phyloP scores from a whole-genome alignment of 1,140 invertebrate genomes.

The Tenebrio molitor region DNA sequence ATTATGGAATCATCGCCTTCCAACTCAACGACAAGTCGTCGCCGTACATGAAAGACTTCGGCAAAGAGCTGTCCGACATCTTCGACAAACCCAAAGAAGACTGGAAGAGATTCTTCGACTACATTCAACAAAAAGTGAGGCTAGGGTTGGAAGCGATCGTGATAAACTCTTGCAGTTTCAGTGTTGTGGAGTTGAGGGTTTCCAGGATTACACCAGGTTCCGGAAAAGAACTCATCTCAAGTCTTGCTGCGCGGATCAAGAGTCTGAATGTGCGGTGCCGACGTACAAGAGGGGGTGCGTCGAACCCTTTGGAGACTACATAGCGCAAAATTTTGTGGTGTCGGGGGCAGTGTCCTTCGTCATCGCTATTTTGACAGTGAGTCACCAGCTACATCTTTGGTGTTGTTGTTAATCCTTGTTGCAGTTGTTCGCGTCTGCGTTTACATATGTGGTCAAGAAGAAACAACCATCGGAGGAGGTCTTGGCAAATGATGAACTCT shows the following conservation, averaged over 20 bases:
- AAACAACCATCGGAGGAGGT: too few relatives aligned
- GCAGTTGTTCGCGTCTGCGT: not conserved
- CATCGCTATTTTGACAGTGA: not conserved
- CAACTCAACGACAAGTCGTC: not conserved
- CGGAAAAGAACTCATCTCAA: not conserved
- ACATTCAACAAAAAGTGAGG: not conserved
- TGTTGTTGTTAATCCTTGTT: not conserved
- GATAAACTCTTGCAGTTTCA: not conserved
- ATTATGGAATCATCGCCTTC: not conserved
- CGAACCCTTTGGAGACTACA: not conserved
- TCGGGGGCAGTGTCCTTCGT: not conserved
- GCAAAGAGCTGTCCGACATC: not conserved
- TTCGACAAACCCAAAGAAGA: not conserved
- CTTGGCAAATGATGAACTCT: too few relatives aligned
- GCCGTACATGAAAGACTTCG: not conserved
- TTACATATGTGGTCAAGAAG: not conserved
- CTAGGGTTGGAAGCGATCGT: too few relatives aligned
- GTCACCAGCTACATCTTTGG: not conserved
- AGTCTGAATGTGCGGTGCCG: not conserved
- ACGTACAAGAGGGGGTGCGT: not conserved
- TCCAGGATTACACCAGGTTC: not conserved
- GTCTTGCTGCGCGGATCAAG: not conserved
- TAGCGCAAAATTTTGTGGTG: not conserved
- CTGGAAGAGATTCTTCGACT: not conserved
- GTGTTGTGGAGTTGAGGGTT: slow-evolving; percentile 4